These are phyloP conservation scores for Oplegnathus fasciatus DNA, from an alignment of 2,113 vertebrate species.

Conservation along the genomic window DNA sequence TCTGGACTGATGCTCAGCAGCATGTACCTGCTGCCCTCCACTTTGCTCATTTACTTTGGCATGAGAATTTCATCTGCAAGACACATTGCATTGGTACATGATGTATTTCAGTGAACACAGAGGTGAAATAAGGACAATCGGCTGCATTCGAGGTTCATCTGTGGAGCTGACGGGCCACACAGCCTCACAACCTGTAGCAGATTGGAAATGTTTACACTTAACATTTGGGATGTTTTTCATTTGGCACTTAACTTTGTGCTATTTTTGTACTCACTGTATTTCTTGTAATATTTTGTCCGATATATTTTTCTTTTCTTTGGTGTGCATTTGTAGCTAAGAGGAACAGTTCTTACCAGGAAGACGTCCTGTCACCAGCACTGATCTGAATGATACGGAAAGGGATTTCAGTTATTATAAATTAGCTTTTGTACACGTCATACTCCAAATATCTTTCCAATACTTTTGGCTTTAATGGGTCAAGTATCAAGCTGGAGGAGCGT, in stretches of 20 bases:
- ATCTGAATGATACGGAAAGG: slow-evolving; percentile 42
- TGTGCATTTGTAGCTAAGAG: slow-evolving; percentile 72
- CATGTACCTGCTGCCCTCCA: slow-evolving; percentile 44
- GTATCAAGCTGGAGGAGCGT: slow-evolving; percentile 3
- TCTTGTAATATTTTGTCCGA: slow-evolving; percentile 59
- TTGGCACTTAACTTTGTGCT: slow-evolving; percentile 65
- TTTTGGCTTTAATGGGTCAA: slow-evolving; percentile 49
- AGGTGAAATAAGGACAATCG: slow-evolving; percentile 31
- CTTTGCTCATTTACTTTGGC: slow-evolving; percentile 43
- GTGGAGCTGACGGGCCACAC: slow-evolving; percentile 18
- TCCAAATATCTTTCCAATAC: slow-evolving; percentile 53
- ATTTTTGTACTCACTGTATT: slow-evolving; percentile 72
- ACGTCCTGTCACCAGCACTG: slow-evolving; percentile 80
- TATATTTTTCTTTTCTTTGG: slow-evolving; percentile 30
- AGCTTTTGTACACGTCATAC: slow-evolving; percentile 76
- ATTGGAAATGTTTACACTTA: slow-evolving; percentile 82
- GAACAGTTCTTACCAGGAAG: slow-evolving; percentile 63
- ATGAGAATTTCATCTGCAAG: slow-evolving; percentile 32
- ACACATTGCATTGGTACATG: background rate
- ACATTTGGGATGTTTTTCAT: slow-evolving; percentile 62
- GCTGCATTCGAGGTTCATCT: slow-evolving; percentile 36
- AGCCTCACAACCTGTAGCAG: slow-evolving; percentile 77
- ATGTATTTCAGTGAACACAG: slow-evolving; percentile 32
- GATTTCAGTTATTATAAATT: slow-evolving; percentile 41
- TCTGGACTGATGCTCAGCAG: slow-evolving; percentile 37